Conservation (phyloP, 2,888 invertebrate species). For the Plagiodera versicolora region DNA sequence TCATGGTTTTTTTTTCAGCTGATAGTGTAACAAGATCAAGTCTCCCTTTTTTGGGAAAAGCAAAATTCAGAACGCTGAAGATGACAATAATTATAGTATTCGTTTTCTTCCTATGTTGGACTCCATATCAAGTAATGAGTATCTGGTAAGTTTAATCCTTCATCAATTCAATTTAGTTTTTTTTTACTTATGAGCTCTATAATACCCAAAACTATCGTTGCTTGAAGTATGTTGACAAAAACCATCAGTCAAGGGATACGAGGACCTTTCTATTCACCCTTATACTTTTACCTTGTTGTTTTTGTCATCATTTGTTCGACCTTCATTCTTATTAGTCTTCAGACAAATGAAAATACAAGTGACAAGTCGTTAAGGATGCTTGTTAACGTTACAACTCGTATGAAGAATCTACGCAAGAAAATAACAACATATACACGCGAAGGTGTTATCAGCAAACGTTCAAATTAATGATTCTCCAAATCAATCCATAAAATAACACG, state of each 20-base stretch:
- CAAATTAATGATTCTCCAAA: background rate
- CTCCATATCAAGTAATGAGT: slow-evolving; percentile 91
- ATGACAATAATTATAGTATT: slow-evolving; percentile 94
- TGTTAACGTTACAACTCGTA: background rate
- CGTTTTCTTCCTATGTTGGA: slow-evolving; percentile 94
- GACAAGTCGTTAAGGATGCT: background rate
- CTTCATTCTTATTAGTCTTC: background rate
- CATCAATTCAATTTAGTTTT: too few relatives aligned
- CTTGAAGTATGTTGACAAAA: background rate
- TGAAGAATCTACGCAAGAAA: background rate
- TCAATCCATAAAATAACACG: background rate
- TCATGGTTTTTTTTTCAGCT: slow-evolving; percentile 43
- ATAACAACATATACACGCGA: background rate
- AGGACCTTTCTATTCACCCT: background rate
- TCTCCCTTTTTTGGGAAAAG: slow-evolving; percentile 78
- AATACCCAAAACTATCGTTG: too few relatives aligned
- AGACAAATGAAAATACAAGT: background rate
- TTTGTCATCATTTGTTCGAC: background rate
- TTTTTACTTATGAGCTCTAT: too few relatives aligned
- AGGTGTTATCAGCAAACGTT: background rate
- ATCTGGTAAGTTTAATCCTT: slow-evolving; percentile 76
- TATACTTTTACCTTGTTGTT: background rate
- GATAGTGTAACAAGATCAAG: slow-evolving; percentile 65
- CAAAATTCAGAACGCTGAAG: slow-evolving; percentile 83
- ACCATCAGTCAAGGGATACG: background rate